Conservation (phyloP, 2,113 vertebrate genomes). For the Pachycephala philippinensis region DNA sequence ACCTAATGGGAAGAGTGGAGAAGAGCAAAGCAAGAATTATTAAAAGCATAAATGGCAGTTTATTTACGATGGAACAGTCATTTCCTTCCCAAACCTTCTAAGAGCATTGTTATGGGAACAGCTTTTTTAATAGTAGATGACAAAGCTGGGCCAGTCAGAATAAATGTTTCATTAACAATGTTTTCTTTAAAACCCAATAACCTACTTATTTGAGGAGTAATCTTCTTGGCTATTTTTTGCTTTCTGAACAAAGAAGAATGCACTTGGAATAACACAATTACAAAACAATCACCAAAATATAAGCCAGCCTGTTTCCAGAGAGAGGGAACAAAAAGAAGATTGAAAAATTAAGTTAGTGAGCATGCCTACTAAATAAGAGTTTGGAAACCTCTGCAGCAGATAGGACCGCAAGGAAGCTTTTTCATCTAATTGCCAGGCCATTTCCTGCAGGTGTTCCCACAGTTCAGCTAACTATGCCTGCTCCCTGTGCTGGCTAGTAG, state of each 20-base stretch:
- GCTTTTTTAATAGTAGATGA: not conserved
- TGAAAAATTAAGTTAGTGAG: not conserved
- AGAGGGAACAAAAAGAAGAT: not conserved
- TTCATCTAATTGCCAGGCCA: not conserved
- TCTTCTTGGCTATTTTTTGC: not conserved
- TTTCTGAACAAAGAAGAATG: not conserved
- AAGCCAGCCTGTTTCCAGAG: not conserved
- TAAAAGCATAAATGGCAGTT: not conserved
- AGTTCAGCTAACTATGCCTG: not conserved
- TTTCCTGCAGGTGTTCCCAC: not conserved
- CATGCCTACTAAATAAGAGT: not conserved
- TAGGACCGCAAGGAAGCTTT: not conserved
- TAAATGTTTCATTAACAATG: not conserved
- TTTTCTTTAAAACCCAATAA: not conserved
- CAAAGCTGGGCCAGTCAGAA: not conserved
- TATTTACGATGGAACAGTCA: not conserved
- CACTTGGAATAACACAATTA: not conserved
- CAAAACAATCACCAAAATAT: not conserved
- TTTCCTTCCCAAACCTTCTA: not conserved
- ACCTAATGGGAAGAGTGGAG: conserved; percentile 62
- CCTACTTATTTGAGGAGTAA: not conserved
- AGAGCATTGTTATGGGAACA: not conserved
- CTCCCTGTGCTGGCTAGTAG: not conserved
- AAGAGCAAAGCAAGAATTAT: not conserved
- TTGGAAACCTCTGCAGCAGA: not conserved